These are phyloP conservation scores for Allacma fusca DNA, from an alignment of 2,888 invertebrate genomes.

Conservation along the genomic window DNA sequence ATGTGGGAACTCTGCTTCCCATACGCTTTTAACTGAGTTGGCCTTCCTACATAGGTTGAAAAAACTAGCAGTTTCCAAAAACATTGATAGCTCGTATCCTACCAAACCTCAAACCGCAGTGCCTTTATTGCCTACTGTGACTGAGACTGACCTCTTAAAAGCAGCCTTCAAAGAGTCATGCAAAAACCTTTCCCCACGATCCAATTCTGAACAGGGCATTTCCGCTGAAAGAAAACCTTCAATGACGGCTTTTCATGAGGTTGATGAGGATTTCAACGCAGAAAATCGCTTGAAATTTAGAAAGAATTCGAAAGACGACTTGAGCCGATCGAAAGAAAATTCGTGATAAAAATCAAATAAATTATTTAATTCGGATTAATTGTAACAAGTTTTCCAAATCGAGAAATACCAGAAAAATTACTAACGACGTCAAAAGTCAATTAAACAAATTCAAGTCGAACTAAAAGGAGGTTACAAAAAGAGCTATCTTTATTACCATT, in stretches of 20 bases:
- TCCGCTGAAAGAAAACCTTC: background rate
- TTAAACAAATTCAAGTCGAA: too few species aligned
- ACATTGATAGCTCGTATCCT: too few species aligned
- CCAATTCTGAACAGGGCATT: background rate
- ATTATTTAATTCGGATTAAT: too few species aligned
- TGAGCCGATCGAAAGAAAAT: too few species aligned
- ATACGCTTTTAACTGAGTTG: background rate
- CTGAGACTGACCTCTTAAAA: conserved; percentile 1
- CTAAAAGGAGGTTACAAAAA: too few species aligned
- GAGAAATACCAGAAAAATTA: too few species aligned
- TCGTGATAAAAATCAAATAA: too few species aligned
- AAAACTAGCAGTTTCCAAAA: background rate
- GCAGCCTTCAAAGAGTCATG: background rate
- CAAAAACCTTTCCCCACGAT: background rate
- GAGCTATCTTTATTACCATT: too few species aligned
- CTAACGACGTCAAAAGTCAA: too few species aligned
- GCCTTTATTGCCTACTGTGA: background rate
- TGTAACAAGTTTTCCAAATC: too few species aligned
- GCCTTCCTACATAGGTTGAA: background rate
- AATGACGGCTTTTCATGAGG: background rate
- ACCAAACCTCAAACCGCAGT: background rate
- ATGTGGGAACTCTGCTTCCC: background rate
- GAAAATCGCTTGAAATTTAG: too few species aligned
- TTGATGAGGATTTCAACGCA: background rate
- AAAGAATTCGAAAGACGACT: too few species aligned